phyloP scores from a whole-genome alignment of 2,797 vertebrate genomes.

The Squalus acanthias region DNA sequence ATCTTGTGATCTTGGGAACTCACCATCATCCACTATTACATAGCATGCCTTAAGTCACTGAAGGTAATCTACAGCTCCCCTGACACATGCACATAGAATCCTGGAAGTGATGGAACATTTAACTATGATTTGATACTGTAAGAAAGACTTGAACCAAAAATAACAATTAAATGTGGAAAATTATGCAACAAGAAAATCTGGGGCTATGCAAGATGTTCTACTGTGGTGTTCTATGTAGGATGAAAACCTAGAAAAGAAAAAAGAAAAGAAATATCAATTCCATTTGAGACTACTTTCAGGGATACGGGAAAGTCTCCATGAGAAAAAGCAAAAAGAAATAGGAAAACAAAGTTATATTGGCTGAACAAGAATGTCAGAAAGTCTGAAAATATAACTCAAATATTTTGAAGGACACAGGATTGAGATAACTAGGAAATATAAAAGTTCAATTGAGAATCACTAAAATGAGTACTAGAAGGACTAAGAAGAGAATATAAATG shows the following conservation, averaged over 20 bases:
- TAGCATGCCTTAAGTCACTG: neutral
- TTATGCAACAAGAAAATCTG: neutral
- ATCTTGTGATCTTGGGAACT: neutral
- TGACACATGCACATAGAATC: neutral
- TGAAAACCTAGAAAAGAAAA: neutral
- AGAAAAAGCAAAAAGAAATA: neutral
- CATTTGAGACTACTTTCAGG: neutral
- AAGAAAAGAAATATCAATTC: neutral
- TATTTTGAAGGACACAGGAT: neutral
- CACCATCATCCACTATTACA: neutral
- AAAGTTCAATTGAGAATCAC: neutral
- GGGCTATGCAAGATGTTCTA: neutral
- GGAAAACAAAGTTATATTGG: neutral
- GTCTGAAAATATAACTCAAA: neutral
- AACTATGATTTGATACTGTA: neutral
- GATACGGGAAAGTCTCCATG: neutral
- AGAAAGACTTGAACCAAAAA: neutral
- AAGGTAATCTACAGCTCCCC: neutral
- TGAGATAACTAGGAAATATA: neutral
- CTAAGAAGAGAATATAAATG: neutral
- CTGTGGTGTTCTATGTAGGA: neutral
- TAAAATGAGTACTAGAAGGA: neutral
- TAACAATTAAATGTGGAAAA: neutral
- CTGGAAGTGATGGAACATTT: neutral
- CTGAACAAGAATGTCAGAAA: neutral